phyloP scores from a whole-genome alignment of 2,113 vertebrate species.

The Malaclemys terrapin region DNA sequence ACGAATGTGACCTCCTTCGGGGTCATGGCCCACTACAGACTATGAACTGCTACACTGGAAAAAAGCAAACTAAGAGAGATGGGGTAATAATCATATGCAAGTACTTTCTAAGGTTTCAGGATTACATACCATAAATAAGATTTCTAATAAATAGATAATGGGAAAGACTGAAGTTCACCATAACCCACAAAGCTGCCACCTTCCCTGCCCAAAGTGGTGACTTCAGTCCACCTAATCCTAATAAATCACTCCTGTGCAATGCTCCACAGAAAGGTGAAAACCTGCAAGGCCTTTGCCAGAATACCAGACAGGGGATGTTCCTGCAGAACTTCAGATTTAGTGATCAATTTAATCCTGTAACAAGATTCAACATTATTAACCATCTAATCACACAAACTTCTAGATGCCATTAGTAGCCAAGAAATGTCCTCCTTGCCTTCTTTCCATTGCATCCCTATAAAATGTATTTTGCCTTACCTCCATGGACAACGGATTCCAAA shows the following conservation, averaged over 20 bases:
- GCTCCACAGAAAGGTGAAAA: too few species aligned
- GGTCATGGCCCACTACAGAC: not conserved
- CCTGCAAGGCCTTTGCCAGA: not conserved
- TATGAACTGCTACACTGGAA: not conserved
- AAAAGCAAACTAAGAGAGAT: not conserved
- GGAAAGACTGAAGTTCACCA: not conserved
- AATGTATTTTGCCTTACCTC: not conserved
- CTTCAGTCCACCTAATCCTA: too few species aligned
- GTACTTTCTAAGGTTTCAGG: not conserved
- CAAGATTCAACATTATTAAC: not conserved
- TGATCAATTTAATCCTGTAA: not conserved
- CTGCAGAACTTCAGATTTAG: not conserved
- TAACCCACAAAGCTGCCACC: not conserved
- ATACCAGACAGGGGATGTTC: not conserved
- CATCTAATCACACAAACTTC: not conserved
- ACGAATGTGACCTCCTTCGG: not conserved
- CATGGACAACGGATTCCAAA: not conserved
- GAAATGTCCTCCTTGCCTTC: not conserved
- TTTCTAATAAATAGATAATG: not conserved
- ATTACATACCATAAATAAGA: not conserved
- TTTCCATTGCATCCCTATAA: not conserved
- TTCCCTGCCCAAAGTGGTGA: too few species aligned
- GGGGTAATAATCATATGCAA: not conserved
- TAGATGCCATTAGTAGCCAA: not conserved
- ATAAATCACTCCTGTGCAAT: too few species aligned